Base-by-base conservation (phyloP, 2,888 invertebrate species). In the Galeopsomyia nigrocyanea region DNA sequence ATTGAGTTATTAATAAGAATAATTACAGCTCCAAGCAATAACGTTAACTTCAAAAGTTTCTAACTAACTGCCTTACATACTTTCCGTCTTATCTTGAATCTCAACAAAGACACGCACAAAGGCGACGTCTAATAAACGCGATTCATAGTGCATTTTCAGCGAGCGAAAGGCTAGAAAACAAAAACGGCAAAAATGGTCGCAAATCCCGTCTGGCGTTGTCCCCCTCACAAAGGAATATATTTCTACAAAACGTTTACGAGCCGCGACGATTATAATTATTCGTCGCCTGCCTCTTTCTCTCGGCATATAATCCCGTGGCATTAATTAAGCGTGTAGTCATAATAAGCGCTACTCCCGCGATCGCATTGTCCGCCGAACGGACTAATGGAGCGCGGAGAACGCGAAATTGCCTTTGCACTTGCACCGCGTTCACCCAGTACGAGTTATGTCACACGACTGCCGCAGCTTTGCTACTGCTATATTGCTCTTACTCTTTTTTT, bases 281-380 rank as follows among this genome's bases (percentile, higher is more conserved):
- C 73, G 63, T 75, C 58, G 55, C 58, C 69, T 58, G 26, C 73
- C 26, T 26, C 26, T 26, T 64, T 26, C 58, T 70, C 70, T 63
- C 72, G 78, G 71, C 77, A 68, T 75, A 78, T 82, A 83, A 83
- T 83, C 82, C 82, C 26, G 67, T 64, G 75, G 76, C 82, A 84
- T 84, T 82, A 82, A 83, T 83, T 84, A 82, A 78, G 76, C 74
- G 75, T 79, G 80, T 83, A 83, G 83, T 84, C 83, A 84, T 83
- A 84, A 84, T 84, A 84, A 70, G 26, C 31, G 51, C 58, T 39
- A 39, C 58, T 19, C 58, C 39, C 31, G 56, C 60, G 53, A 22
- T 16, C 63, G 72, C 74, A 75, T 71, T 65, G 75, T 72, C 73
- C 73, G 73, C 68, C 76, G 77, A 80, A 81, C 80, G 76, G 76